Conservation (phyloP, 2,888 invertebrate genomes). For the Palloptera scutellata region DNA sequence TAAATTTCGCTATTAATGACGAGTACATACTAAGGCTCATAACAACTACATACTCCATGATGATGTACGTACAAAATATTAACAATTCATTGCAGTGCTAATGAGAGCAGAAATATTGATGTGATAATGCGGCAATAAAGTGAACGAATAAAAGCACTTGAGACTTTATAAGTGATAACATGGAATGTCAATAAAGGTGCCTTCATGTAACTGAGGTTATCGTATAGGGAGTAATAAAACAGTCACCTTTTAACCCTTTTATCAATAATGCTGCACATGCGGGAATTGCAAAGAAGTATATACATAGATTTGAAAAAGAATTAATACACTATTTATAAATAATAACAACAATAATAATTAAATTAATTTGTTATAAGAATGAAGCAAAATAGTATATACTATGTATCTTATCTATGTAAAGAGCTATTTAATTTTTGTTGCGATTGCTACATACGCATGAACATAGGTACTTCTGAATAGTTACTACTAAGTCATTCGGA, state of each 20-base stretch:
- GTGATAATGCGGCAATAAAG: slow-evolving; percentile 12
- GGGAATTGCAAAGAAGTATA: too few species aligned
- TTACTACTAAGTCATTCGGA: too few species aligned
- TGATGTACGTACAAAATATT: too few species aligned
- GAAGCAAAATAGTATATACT: background rate
- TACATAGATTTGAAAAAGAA: background rate
- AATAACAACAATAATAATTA: slow-evolving; percentile 3
- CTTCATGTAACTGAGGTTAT: slow-evolving; percentile 39
- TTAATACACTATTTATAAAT: background rate
- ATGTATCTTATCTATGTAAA: background rate
- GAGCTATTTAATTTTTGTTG: background rate
- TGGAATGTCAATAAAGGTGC: slow-evolving; percentile 31
- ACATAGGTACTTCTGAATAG: too few species aligned
- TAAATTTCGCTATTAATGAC: too few species aligned
- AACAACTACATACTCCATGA: too few species aligned
- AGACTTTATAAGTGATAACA: slow-evolving; percentile 26
- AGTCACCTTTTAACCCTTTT: slow-evolving; percentile 27
- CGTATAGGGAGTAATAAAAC: slow-evolving; percentile 31
- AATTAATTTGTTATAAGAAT: slow-evolving; percentile 1
- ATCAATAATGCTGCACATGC: too few species aligned
- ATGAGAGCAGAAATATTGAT: too few species aligned
- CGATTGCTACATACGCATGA: too few species aligned
- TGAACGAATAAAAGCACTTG: slow-evolving; percentile 17
- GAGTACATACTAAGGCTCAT: too few species aligned
- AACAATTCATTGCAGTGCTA: too few species aligned